A percentile compares a stretch with the other conserved stretches of the same genome.
Conservation (phyloP, 2,113 vertebrate species). For the Heliornis fulica region DNA sequence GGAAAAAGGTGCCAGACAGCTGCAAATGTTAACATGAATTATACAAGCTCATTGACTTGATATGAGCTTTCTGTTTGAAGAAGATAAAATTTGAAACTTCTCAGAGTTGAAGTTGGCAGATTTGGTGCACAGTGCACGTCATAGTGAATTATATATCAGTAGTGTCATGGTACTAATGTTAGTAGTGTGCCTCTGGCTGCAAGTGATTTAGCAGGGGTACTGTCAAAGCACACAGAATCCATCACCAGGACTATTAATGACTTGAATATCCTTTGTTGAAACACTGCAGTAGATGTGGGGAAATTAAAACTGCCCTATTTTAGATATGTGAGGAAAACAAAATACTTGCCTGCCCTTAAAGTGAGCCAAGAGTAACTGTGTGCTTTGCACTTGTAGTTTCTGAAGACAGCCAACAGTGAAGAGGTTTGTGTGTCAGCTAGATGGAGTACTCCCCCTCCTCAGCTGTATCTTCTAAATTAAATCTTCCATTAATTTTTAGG, state of each 20-base stretch:
- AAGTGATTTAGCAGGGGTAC: background rate
- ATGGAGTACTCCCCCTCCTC: background rate
- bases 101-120: background rate
- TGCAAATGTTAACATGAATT: background rate
- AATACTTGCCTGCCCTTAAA: background rate
- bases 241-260: background rate
- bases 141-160: background rate
- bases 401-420: background rate
- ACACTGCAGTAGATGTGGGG: background rate
- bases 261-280: background rate
- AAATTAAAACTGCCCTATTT: background rate
- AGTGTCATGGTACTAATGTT: background rate
- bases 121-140: background rate
- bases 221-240: background rate
- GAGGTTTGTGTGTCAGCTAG: background rate
- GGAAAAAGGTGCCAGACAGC: background rate
- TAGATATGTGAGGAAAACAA: background rate
- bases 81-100: background rate
- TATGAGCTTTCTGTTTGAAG: background rate
- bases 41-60: background rate
- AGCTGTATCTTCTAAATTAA: background rate
- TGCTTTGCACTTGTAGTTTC: background rate
- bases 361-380: background rate
- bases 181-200: background rate
- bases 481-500: background rate